Percentiles rank a stretch among this genome's conserved stretches.
Evolutionary conservation across 2,113 vertebrate genomes (phyloP).

Genomic region (Agapornis roseicollis): DNA sequence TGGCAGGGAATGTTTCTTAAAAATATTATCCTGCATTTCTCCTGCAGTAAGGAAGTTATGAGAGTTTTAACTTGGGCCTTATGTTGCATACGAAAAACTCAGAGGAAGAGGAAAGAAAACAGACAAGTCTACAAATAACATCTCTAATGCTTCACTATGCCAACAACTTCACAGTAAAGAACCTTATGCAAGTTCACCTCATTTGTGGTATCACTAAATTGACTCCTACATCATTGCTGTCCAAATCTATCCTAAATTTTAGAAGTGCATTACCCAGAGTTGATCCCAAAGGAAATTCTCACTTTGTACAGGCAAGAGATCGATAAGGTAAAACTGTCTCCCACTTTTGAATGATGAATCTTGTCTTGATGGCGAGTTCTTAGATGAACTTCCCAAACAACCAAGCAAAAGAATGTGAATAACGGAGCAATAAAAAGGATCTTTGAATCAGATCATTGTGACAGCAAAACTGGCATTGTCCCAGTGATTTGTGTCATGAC

Average conservation of each 20-base stretch:
- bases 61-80: not conserved
- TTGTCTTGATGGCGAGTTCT: not conserved
- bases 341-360: not conserved
- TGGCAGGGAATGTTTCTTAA: slow-evolving; percentile 35
- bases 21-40: slow-evolving; percentile 31
- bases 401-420: not conserved
- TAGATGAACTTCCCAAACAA: not conserved
- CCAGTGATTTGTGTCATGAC: not conserved
- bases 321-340: not conserved
- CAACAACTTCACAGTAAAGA: not conserved
- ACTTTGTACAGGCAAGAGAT: not conserved
- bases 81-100: not conserved
- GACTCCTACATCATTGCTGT: not conserved
- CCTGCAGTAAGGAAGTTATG: slow-evolving; percentile 39
- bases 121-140: not conserved
- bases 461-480: not conserved
- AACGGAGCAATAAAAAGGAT: not conserved
- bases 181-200: not conserved
- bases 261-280: not conserved
- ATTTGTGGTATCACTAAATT: not conserved
- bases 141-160: not conserved
- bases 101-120: not conserved
- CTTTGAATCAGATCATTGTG: not conserved
- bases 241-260: not conserved
- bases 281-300: not conserved